These are phyloP conservation scores for Oreohelix idahoensis DNA, from an alignment of 1,140 invertebrate genomes.

Conservation along the genomic window DNA sequence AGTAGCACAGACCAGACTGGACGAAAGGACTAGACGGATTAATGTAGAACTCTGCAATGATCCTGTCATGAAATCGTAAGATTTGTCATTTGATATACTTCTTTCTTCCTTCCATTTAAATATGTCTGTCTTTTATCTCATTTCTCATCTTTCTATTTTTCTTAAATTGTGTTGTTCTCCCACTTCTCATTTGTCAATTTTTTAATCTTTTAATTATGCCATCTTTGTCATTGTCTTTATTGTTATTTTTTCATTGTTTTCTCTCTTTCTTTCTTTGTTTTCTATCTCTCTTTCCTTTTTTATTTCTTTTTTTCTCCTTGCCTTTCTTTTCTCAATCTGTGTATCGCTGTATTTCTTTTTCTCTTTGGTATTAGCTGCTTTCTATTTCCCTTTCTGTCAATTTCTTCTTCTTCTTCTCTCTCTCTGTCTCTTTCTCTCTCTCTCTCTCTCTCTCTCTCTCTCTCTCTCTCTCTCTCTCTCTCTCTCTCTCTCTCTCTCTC, in stretches of 20 bases:
- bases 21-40: slow-evolving; percentile 86
- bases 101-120: too few species aligned
- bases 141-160: too few species aligned
- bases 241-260: too few species aligned
- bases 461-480: too few species aligned
- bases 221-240: too few species aligned
- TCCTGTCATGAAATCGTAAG: slow-evolving; percentile 83
- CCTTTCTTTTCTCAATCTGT: background rate
- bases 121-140: too few species aligned
- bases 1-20: slow-evolving; percentile 91
- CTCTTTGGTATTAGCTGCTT: too few species aligned
- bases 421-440: background rate
- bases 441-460: background rate
- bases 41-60: slow-evolving; percentile 92
- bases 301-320: background rate
- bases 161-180: too few species aligned
- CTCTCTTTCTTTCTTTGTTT: background rate
- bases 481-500: too few species aligned
- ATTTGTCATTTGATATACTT: too few species aligned
- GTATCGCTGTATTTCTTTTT: background rate
- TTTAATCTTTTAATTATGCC: too few species aligned
- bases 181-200: too few species aligned
- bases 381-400: background rate
- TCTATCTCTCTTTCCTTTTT: background rate
- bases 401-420: background rate